Evolutionary conservation across 23 tunicate species (phyloP).

Genomic region (Clavelina lepadiformis): DNA sequence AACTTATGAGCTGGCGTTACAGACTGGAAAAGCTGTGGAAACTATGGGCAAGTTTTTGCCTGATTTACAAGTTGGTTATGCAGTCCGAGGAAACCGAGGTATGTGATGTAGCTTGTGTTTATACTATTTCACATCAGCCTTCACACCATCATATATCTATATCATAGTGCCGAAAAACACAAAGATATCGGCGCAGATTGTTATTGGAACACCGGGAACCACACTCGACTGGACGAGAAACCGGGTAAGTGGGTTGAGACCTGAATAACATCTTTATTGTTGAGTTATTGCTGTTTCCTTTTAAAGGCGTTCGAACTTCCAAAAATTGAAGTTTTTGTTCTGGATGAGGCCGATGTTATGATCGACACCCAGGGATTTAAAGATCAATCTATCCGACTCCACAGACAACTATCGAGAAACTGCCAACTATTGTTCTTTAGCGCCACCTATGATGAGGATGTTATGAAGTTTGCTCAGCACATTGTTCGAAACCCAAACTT

Average conservation of each 20-base stretch:
- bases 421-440: constrained; percentile 89
- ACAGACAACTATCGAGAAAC: constrained; percentile 27
- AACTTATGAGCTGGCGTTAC: constrained; percentile 92
- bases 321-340: constrained; percentile 79
- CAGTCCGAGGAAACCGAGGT: constrained; percentile 84
- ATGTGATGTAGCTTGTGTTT: background rate
- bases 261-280: no score
- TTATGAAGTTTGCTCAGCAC: constrained; percentile 86
- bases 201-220: constrained; percentile 99
- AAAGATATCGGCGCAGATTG: constrained; percentile 70
- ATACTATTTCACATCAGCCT: background rate
- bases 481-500: constrained; percentile 76
- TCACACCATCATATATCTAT: no score
- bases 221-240: constrained; percentile 80
- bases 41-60: constrained; percentile 80
- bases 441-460: constrained; percentile 93
- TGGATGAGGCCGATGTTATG: constrained; percentile 99
- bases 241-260: no score
- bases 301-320: constrained; percentile 63
- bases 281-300: background rate
- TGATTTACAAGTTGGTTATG: constrained; percentile 70
- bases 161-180: constrained; percentile 44
- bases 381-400: constrained; percentile 84
- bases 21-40: constrained; percentile 95
- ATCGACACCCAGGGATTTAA: constrained; percentile 98